phyloP scores from a whole-genome alignment of 2,888 invertebrate genomes.

The Rotaria magnacalcarata region DNA sequence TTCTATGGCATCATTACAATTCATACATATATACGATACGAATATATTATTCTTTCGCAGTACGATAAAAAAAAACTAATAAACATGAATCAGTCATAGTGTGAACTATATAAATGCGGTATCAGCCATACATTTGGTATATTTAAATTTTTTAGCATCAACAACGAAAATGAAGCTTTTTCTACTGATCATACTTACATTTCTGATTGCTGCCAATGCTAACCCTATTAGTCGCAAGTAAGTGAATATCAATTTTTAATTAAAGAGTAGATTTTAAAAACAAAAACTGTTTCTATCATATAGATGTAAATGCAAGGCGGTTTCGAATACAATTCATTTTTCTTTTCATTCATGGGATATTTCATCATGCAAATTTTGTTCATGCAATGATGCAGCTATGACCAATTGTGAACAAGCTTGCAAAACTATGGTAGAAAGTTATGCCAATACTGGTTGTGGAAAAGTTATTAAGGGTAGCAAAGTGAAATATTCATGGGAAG shows the following conservation, averaged over 20 bases:
- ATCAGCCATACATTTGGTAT: not conserved
- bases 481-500: constrained; percentile 15
- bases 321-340: constrained; percentile 21
- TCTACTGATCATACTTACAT: not conserved
- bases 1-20: not conserved
- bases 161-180: not conserved
- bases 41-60: not conserved
- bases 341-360: constrained; percentile 2
- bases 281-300: no score
- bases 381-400: not conserved
- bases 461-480: constrained; percentile 25
- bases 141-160: not conserved
- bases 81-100: no score
- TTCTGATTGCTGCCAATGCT: not conserved
- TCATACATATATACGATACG: not conserved
- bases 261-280: no score
- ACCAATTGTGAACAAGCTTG: constrained; percentile 10
- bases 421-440: not conserved
- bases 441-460: not conserved
- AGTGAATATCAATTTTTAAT: not conserved
- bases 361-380: constrained; percentile 28
- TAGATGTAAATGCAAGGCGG: constrained; percentile 27
- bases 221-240: not conserved
- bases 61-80: not conserved
- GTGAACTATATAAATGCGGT: not conserved